A percentile compares a stretch with the other conserved stretches of the same genome.
These are phyloP conservation scores for Grus americana DNA, from an alignment of 2,113 vertebrate species.

Conservation along the genomic window DNA sequence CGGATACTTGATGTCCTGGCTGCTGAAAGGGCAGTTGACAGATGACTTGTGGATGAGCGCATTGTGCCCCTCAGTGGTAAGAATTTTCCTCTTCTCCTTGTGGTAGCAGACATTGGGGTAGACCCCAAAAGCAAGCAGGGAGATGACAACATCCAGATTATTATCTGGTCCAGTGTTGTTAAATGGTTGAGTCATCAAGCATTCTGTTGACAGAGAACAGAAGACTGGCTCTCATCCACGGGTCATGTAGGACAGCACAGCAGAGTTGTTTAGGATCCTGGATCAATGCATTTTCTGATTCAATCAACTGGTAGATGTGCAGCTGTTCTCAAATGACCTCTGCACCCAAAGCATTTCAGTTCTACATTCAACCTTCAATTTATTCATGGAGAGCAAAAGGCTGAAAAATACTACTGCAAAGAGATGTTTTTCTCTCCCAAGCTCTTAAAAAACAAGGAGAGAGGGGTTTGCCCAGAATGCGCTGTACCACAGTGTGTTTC, in stretches of 20 bases:
- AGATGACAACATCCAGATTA: conserved; percentile 93
- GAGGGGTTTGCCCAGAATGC: conserved; percentile 2
- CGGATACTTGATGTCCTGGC: conserved; percentile 90
- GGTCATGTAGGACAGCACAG: background rate
- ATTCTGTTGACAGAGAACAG: conserved; percentile 77
- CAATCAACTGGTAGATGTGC: background rate
- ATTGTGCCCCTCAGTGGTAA: conserved; percentile 94
- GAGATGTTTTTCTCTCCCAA: background rate
- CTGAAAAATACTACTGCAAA: background rate
- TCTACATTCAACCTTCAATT: background rate
- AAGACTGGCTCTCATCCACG: background rate
- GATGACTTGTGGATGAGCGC: conserved; percentile 97
- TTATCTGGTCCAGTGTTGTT: conserved; percentile 91
- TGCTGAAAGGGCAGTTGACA: conserved; percentile 96
- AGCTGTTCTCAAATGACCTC: background rate
- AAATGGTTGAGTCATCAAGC: conserved; percentile 89
- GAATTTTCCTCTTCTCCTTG: conserved; percentile 96
- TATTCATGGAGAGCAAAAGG: background rate
- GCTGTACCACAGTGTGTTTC: conserved; percentile 23
- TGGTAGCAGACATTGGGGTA: conserved; percentile 97
- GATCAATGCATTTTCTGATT: background rate
- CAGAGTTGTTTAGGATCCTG: background rate
- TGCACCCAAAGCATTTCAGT: background rate
- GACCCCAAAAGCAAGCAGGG: conserved; percentile 90
- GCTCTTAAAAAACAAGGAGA: background rate